Conservation (phyloP, 2,888 invertebrate genomes). For the Pammene fasciana region DNA sequence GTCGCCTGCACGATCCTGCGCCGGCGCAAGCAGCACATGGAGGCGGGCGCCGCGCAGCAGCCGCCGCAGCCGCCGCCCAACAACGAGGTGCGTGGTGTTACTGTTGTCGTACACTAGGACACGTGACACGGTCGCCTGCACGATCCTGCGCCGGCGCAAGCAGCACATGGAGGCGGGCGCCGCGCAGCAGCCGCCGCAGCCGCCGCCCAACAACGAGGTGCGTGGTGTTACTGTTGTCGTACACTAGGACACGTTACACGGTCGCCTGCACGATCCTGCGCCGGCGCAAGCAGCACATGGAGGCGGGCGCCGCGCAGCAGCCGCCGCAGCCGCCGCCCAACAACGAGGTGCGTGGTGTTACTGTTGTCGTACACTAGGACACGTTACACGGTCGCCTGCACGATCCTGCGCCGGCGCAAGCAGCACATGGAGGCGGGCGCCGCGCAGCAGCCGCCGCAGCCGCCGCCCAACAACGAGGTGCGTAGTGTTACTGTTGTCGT, state of each 20-base stretch:
- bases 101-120: no score
- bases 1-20: constrained; percentile 99
- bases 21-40: constrained; percentile 88
- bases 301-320: constrained; percentile 68
- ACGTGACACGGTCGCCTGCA: constrained; percentile 99
- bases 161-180: constrained; percentile 74
- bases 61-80: constrained; percentile 73
- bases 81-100: constrained; percentile 62
- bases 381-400: constrained; percentile 99
- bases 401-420: constrained; percentile 97
- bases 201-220: constrained; percentile 76
- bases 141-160: constrained; percentile 97
- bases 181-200: constrained; percentile 69
- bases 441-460: constrained; percentile 70
- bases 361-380: no score
- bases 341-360: constrained; percentile 62
- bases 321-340: constrained; percentile 73
- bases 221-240: no score
- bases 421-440: constrained; percentile 74
- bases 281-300: constrained; percentile 88
- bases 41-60: constrained; percentile 68
- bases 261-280: constrained; percentile 99
- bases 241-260: no score
- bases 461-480: constrained; percentile 76
- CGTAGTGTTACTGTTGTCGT: no score